Conservation (phyloP, 2,113 vertebrate genomes). For the Anas platyrhynchos region DNA sequence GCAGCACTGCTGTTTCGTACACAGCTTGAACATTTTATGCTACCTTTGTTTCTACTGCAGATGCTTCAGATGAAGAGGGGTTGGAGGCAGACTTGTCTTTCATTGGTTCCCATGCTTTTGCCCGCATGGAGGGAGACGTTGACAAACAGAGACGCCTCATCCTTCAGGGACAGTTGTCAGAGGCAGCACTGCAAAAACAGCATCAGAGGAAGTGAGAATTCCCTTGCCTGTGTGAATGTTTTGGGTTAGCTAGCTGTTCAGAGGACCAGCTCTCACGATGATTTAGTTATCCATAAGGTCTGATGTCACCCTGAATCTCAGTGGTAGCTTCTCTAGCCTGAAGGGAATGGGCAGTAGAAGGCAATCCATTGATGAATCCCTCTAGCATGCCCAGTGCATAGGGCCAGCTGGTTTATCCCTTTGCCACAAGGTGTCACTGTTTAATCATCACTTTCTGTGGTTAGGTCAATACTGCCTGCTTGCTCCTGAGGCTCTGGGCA, state of each 20-base stretch:
- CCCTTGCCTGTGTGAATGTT: not conserved
- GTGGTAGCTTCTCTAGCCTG: not conserved
- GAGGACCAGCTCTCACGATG: not conserved
- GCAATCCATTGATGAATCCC: not conserved
- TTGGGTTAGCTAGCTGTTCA: not conserved
- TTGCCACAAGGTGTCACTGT: slow-evolving; percentile 37
- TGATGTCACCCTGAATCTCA: not conserved
- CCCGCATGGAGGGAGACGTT: slow-evolving; percentile 96
- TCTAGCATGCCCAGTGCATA: not conserved
- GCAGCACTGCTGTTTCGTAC: not conserved
- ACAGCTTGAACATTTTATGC: not conserved
- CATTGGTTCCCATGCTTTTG: slow-evolving; percentile 95
- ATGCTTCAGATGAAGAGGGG: slow-evolving; percentile 87
- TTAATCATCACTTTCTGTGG: not conserved
- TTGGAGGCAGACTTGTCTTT: slow-evolving; percentile 88
- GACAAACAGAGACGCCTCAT: slow-evolving; percentile 94
- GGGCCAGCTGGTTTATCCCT: not conserved
- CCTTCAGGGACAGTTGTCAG: slow-evolving; percentile 94
- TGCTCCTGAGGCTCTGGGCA: not conserved
- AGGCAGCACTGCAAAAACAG: slow-evolving; percentile 92
- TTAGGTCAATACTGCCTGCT: not conserved
- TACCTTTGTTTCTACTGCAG: slow-evolving; percentile 74
- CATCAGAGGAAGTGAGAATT: slow-evolving; percentile 94
- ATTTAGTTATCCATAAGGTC: not conserved
- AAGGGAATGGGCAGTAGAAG: not conserved